phyloP scores from a whole-genome alignment of 1,140 invertebrate genomes.

The Antheraea mylitta region DNA sequence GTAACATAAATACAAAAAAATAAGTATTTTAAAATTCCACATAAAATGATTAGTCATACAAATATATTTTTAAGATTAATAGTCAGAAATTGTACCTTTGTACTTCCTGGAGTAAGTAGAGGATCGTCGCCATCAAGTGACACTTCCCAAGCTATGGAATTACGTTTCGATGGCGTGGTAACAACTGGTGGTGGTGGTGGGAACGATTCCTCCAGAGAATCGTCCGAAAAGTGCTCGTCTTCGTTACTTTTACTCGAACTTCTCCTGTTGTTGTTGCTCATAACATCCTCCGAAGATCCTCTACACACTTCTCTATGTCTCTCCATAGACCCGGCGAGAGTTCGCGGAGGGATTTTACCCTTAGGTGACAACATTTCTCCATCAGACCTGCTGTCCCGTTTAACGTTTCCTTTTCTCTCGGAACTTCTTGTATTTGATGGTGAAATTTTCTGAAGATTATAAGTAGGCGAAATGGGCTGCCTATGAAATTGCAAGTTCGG shows the following conservation, averaged over 20 bases:
- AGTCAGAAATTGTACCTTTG: conserved; percentile 80
- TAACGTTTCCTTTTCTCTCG: conserved; percentile 54
- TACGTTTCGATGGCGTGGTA: conserved; percentile 83
- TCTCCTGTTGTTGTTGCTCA: conserved; percentile 67
- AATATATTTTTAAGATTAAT: neutral
- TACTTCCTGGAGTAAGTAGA: conserved; percentile 85
- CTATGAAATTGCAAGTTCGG: conserved; percentile 68
- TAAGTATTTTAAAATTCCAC: no score
- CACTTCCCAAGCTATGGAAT: conserved; percentile 91
- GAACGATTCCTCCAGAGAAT: conserved; percentile 88
- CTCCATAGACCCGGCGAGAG: conserved; percentile 84
- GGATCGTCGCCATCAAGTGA: conserved; percentile 85
- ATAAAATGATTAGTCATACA: no score
- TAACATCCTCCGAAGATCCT: conserved; percentile 68
- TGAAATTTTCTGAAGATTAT: conserved; percentile 57
- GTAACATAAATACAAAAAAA: no score
- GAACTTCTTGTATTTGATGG: conserved; percentile 57
- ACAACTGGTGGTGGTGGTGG: conserved; percentile 79
- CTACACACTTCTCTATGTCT: conserved; percentile 88
- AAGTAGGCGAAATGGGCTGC: conserved; percentile 71
- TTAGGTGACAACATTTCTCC: conserved; percentile 76
- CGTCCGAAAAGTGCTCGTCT: conserved; percentile 88
- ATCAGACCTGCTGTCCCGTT: conserved; percentile 66
- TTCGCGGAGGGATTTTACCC: conserved; percentile 82
- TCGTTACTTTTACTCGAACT: conserved; percentile 77